phyloP scores from a whole-genome alignment of 2,797 vertebrate species.

The Pogonophryne albipinna region DNA sequence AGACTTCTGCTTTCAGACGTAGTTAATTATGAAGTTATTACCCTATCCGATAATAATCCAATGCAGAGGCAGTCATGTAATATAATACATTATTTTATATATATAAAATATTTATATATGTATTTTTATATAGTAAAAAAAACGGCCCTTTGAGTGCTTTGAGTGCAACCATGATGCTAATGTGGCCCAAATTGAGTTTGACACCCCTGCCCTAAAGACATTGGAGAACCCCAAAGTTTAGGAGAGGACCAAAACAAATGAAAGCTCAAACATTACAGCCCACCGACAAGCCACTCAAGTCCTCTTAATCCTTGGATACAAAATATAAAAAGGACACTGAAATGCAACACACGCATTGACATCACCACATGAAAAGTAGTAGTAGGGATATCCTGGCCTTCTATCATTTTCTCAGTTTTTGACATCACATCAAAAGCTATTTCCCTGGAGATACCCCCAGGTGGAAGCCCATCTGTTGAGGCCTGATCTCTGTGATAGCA shows the following conservation, averaged over 20 bases:
- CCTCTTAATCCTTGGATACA: background rate
- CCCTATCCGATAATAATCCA: too few relatives aligned
- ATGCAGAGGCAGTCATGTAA: too few relatives aligned
- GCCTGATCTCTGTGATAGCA: slow-evolving; percentile 27
- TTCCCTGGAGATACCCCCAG: slow-evolving; percentile 32
- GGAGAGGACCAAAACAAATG: background rate
- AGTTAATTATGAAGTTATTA: too few relatives aligned
- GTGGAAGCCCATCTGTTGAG: slow-evolving; percentile 45
- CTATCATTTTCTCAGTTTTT: slow-evolving; percentile 16
- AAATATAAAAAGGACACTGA: background rate
- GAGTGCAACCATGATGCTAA: too few relatives aligned
- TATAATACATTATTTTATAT: too few relatives aligned
- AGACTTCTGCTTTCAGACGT: too few relatives aligned
- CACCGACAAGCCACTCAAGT: background rate
- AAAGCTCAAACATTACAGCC: background rate
- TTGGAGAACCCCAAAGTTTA: too few relatives aligned
- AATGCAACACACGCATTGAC: background rate
- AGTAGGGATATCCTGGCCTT: background rate
- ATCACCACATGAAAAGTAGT: background rate
- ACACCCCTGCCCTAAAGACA: too few relatives aligned
- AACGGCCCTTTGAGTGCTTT: too few relatives aligned
- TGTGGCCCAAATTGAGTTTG: too few relatives aligned
- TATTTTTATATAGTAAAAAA: too few relatives aligned
- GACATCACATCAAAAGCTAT: slow-evolving; percentile 30
- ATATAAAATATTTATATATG: too few relatives aligned